Base-by-base conservation (phyloP, 2,797 vertebrate genomes). In the Percopsis omiscomaycus region DNA sequence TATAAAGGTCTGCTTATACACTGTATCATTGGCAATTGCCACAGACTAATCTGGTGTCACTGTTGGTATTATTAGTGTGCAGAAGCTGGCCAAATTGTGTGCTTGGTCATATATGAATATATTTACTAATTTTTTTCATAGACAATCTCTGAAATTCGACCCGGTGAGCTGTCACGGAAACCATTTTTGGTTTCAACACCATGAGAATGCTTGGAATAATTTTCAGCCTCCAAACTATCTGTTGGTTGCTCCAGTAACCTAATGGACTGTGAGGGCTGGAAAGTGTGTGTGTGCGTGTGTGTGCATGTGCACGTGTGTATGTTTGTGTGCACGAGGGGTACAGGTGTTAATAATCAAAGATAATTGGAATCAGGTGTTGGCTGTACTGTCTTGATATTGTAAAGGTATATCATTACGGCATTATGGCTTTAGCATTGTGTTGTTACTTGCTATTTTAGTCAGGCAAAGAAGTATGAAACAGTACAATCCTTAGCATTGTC, bases 311-410 rank as follows among this genome's bases (percentile, higher is more conserved):
- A 32, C 49, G 49, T 49, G 54, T 29, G 12, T 64, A 30, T 57
- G 66, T 59, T 42, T 62, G 60, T 50, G 57, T 32, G 30, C 71
- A 8, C 64, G n/a, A 53, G 28, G 13, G 15, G 67, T 81, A 79
- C 89, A 91, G 85, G 86, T 88, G 87, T 79, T 84, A 87, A 84
- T 85, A 88, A 90, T 89, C 86, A 87, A 77, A 84, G 75, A 82
- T 85, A 85, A 89, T 89, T 89, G 85, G 80, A 85, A 72, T 85
- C 86, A 91, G 79, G 77, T 87, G 87, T 80, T 88, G 86, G 85
- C 85, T 76, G 58, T 69, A 59, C 66, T 71, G 79, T 59, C 55
- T 60, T 14, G 60, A 69, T 68, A 75, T 37, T 37, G 86, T 83
- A 74, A 66, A 67, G 73, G 67, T 71, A 86, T 82, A 77, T 78